Evolutionary conservation across 2,797 vertebrate species (phyloP).

Genomic region (Bovichtus diacanthus): DNA sequence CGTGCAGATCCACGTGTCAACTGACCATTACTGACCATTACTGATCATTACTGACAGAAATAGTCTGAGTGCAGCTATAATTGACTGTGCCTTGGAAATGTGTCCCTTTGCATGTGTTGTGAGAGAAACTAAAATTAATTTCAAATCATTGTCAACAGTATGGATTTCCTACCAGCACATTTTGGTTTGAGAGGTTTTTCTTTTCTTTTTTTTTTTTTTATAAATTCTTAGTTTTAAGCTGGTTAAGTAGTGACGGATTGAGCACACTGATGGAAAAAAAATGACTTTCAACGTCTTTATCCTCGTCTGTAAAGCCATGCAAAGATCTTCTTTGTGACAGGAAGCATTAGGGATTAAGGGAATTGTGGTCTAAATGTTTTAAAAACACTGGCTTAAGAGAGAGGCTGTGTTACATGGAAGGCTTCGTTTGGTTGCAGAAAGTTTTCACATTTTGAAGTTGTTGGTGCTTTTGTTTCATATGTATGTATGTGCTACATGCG

Average conservation of each 20-base stretch:
- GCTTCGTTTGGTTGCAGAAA: background rate
- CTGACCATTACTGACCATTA: background rate
- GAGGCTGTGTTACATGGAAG: background rate
- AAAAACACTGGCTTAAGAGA: background rate
- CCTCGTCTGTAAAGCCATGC: constrained; percentile 7
- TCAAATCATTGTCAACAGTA: background rate
- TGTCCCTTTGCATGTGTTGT: background rate
- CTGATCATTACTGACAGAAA: constrained; percentile 3
- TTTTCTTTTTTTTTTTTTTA: too few relatives aligned
- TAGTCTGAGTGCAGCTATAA: constrained; percentile 11
- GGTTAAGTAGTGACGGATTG: background rate
- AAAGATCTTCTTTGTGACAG: constrained; percentile 16
- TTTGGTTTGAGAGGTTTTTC: too few relatives aligned
- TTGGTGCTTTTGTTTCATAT: background rate
- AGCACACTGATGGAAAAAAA: background rate
- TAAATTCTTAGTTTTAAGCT: background rate
- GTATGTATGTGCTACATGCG: too few relatives aligned
- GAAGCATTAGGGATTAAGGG: constrained; percentile 10
- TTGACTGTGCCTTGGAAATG: background rate
- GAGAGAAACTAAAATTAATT: background rate
- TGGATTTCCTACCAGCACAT: background rate
- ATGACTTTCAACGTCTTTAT: background rate
- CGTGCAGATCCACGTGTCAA: constrained; percentile 5
- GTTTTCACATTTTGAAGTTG: background rate
- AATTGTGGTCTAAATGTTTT: background rate